Evolutionary conservation across 1,140 invertebrate species (phyloP).

Genomic region (Stegodyphus mimosarum): DNA sequence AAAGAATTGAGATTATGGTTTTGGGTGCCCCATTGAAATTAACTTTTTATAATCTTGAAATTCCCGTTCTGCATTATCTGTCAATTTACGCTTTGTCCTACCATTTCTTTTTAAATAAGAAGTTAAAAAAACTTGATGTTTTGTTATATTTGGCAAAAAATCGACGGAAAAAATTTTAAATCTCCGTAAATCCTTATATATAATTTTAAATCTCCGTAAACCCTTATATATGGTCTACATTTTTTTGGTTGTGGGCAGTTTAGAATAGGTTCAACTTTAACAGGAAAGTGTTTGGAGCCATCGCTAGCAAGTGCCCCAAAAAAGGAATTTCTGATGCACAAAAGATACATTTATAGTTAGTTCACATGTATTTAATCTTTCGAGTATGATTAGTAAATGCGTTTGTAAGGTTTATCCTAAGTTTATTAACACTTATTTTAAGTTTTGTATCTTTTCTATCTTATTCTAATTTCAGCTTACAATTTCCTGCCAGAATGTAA

Average conservation of each 20-base stretch:
- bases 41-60: slow-evolving; percentile 67
- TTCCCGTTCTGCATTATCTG: slow-evolving; percentile 61
- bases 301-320: background rate
- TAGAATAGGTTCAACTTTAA: slow-evolving; percentile 22
- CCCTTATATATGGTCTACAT: too few species aligned
- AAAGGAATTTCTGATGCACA: background rate
- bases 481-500: too few species aligned
- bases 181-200: background rate
- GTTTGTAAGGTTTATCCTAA: too few species aligned
- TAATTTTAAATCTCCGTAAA: background rate
- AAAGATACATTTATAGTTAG: slow-evolving; percentile 27
- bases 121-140: background rate
- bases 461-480: too few species aligned
- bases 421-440: too few species aligned
- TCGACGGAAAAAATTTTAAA: slow-evolving; percentile 13
- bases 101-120: slow-evolving; percentile 12
- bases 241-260: slow-evolving; percentile 10
- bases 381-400: background rate
- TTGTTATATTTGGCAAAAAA: background rate
- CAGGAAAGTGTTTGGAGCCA: slow-evolving; percentile 1
- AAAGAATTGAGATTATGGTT: slow-evolving; percentile 21
- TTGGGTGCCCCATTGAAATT: slow-evolving; percentile 60
- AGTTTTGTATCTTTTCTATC: too few species aligned
- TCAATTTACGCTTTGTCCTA: slow-evolving; percentile 44
- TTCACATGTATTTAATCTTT: background rate